Percentiles rank a stretch among this genome's conserved stretches.
Conservation (phyloP, 2,113 vertebrate genomes). For the Pygoscelis adeliae region DNA sequence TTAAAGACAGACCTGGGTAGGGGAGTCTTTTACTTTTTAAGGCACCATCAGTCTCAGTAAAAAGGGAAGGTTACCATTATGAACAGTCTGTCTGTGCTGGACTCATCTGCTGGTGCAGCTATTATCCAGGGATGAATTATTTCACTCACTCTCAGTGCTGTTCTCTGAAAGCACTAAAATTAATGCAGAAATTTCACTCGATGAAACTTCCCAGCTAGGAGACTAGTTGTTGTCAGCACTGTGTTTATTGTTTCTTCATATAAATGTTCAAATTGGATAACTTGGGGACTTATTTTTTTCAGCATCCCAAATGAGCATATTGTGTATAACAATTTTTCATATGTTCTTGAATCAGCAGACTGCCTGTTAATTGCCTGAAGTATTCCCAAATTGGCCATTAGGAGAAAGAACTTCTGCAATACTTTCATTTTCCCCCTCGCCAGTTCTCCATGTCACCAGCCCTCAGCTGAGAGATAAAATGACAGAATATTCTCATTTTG, state of each 20-base stretch:
- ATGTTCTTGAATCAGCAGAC: slow-evolving; percentile 50
- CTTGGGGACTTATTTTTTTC: slow-evolving; percentile 20
- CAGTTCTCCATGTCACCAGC: background rate
- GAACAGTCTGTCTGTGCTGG: background rate
- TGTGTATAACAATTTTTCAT: slow-evolving; percentile 45
- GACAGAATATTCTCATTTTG: slow-evolving; percentile 8
- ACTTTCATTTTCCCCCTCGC: background rate
- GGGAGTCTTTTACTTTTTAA: background rate
- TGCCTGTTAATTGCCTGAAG: slow-evolving; percentile 67
- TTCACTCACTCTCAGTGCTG: background rate
- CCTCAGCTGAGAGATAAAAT: background rate
- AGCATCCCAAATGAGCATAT: slow-evolving; percentile 9
- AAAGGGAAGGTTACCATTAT: background rate
- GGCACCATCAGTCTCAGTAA: background rate
- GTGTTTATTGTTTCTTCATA: slow-evolving; percentile 50
- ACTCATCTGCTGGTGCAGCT: background rate
- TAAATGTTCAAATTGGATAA: slow-evolving; percentile 38
- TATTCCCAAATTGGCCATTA: slow-evolving; percentile 34
- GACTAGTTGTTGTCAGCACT: background rate
- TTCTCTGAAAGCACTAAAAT: slow-evolving; percentile 31
- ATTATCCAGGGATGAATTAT: background rate
- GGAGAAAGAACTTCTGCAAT: slow-evolving; percentile 8
- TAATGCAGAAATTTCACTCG: slow-evolving; percentile 17
- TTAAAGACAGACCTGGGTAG: background rate
- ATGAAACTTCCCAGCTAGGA: slow-evolving; percentile 16